Evolutionary conservation across 2,113 vertebrate genomes (phyloP), one percentile per base, ranked within the genome.

Genomic region (Larimichthys polyactis): DNA sequence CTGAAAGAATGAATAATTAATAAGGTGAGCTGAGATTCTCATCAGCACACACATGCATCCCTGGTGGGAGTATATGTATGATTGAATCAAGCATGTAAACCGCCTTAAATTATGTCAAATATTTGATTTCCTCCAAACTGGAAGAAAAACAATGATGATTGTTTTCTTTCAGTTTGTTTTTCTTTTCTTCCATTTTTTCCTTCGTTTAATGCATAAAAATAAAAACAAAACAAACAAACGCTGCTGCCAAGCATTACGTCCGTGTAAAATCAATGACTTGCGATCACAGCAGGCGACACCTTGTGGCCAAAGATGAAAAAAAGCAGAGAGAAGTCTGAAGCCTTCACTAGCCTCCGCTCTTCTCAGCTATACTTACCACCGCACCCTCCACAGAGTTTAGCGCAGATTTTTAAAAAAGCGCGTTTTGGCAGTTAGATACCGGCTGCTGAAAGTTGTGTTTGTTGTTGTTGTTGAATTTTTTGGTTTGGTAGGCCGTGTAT

Each of bases 241-340:
- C 60, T 44, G 22, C 32, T 75, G 11, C 72, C 72, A 68, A 80
- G 83, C 58, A 14, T 59, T 22, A 55, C 0, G 24, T 83, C 76
- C 27, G 60, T 67, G 77, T 91, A 87, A 91, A 88, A 91, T 83
- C 87, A 87, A 60, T 89, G 87, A 89, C 54, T 72, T 22, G 1
- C 3, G 40, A 59, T 79, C 29, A 46, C 58, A 80, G 85, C 65
- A 65, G 85, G 91, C 49, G 84, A 83, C 87, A 90, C 73, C 79
- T 81, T 67, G 71, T 88, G 86, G 91, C 76, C 79, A 89, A 70
- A 91, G 89, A 62, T 65, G 63, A 88, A 82, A 77, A 40, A 40
- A 63, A 89, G 78, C 79, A 66, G 71, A 74, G 76, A 85, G 71
- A 32, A 89, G 92, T 68, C 83, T 76, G 75, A 86, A 89, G 91